phyloP scores from a whole-genome alignment of 1,140 invertebrate species.

The Campoletis sonorensis region DNA sequence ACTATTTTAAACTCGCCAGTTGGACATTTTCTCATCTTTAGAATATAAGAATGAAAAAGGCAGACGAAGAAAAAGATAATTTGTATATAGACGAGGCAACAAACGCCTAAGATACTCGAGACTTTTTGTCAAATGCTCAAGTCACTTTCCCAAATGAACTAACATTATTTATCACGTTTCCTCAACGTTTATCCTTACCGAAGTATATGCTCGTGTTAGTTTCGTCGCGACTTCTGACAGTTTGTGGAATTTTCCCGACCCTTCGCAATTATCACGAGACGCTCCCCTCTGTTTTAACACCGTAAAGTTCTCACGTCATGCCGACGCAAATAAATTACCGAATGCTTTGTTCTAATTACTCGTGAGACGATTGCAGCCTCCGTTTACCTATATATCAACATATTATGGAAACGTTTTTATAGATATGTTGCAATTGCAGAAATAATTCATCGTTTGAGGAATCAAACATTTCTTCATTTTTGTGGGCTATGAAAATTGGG shows the following conservation, averaged over 20 bases:
- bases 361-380: slow-evolving; percentile 27
- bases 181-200: neutral
- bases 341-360: slow-evolving; percentile 43
- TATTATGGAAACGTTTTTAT: neutral
- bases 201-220: neutral
- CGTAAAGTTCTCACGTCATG: slow-evolving; percentile 23
- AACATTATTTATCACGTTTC: slow-evolving; percentile 33
- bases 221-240: slow-evolving; percentile 37
- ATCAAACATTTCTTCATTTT: too few species aligned
- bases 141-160: slow-evolving; percentile 40
- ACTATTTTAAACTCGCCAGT: too few species aligned
- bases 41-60: too few species aligned
- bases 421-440: too few species aligned
- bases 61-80: neutral
- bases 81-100: neutral
- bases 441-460: too few species aligned
- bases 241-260: slow-evolving; percentile 20
- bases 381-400: neutral
- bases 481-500: too few species aligned
- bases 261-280: slow-evolving; percentile 36
- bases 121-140: slow-evolving; percentile 20
- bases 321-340: slow-evolving; percentile 35
- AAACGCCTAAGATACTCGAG: slow-evolving; percentile 1
- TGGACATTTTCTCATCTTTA: too few species aligned
- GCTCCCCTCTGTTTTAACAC: slow-evolving; percentile 10